Conservation (phyloP, 2,888 invertebrate genomes). For the Labia minor region DNA sequence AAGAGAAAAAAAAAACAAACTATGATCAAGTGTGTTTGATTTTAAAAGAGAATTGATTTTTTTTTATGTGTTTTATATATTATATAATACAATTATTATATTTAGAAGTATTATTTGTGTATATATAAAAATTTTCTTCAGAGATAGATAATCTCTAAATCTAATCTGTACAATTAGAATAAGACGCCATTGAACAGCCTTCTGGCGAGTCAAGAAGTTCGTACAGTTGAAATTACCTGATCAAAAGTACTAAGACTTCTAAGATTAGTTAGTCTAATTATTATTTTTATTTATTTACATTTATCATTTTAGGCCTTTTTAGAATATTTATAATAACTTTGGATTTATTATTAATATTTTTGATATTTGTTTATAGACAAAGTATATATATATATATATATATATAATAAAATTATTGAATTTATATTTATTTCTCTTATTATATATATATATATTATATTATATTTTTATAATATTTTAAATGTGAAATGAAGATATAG, state of each 20-base stretch:
- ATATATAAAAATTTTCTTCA: too few species aligned
- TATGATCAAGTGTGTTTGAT: too few species aligned
- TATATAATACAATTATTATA: too few species aligned
- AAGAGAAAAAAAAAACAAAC: too few species aligned
- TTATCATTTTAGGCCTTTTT: conserved; percentile 24
- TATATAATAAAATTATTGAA: background rate
- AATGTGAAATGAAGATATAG: background rate
- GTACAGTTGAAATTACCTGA: background rate
- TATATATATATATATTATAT: background rate
- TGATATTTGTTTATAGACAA: background rate
- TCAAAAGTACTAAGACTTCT: conserved; percentile 1
- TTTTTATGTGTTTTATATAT: too few species aligned
- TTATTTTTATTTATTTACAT: conserved; percentile 21
- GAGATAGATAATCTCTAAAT: background rate
- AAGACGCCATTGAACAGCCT: background rate
- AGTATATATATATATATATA: background rate
- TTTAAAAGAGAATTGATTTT: too few species aligned
- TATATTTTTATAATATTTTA: too few species aligned
- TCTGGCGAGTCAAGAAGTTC: conserved; percentile 1
- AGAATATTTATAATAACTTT: conserved; percentile 20
- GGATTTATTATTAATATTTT: too few species aligned
- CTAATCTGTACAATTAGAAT: conserved; percentile 4
- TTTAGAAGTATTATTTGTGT: too few species aligned
- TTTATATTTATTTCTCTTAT: background rate
- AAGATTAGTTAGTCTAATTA: background rate